Evolutionary conservation across 2,113 vertebrate species (phyloP), one percentile per base, ranked within the genome.

Genomic region (Micronycteris hirsuta): DNA sequence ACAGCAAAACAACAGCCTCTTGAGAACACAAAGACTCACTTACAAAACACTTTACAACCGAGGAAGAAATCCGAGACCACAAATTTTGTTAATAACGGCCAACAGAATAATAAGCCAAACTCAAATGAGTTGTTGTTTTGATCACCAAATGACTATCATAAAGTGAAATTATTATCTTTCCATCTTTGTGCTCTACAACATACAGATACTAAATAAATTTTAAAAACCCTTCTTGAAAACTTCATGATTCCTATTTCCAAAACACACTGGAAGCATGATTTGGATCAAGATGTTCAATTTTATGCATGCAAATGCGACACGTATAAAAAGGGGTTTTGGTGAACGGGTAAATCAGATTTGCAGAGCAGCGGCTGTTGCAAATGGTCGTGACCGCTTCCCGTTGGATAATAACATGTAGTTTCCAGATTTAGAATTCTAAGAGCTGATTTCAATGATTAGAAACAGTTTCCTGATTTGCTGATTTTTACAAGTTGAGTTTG

Each of bases 321-420:
- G 91, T 96, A 88, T 47, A 92, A 90, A 89, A 31, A 91, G 28
- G 86, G 89, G 70, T 96, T 95, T 97, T 61, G 86, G 84, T 47
- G 83, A 93, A 94, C 76, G 86, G 31, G 58, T 74, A 97, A 98
- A 97, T 97, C 38, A 49, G 93, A 97, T 93, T 83, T 97, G 71
- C 41, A 41, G 71, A 96, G 95, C 61, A 95, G 54, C 0, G 5
- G 9, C 71, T 36, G 26, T 9, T 83, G 92, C 68, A 94, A 94
- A 92, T 36, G 38, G 92, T 5, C 56, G 71, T 47, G 36, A 97
- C 95, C 63, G 16, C 12, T 70, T 93, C 88, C 85, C 7, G 1
- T 85, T 58, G 76, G 61, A 95, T 80, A 38, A 11, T 89, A 78
- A 92, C 65, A 89, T 56, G 58, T 52, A 85, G 52, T 93, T 77